Evolutionary conservation across 2,113 vertebrate species (phyloP), one percentile per base, ranked within the genome.

Genomic region (Clinocottus analis): DNA sequence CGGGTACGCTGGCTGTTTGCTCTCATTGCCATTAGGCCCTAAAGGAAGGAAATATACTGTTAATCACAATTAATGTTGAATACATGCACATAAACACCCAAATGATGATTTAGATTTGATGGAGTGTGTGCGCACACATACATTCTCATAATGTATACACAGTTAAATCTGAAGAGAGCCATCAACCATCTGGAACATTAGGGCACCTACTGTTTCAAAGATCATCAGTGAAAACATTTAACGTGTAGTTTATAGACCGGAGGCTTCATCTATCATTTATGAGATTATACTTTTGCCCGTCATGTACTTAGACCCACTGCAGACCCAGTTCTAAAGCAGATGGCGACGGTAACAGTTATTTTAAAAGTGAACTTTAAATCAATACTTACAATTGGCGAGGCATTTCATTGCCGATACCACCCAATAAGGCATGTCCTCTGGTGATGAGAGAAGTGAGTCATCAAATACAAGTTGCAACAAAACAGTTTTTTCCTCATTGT

Each of bases 341-440:
- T 16, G 39, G 3, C 19, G 11, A 23, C 25, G 10, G 14, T 10
- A 58, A 58, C 2, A 13, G 41, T 21, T 8, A 58, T 16, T 11
- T 27, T 62, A 58, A 39, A 1, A 67, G 12, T 2, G 14, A 17
- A 7, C 19, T 45, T 12, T 51, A 56, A 27, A 33, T 25, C 1
- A 55, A 59, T 53, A 90, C 92, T 93, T 77, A 93, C 92, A 93
- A 29, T 91, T 92, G 45, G 92, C 91, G 0, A 93, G 90, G 51
- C 92, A 93, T 85, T 89, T 93, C 92, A 93, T 93, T 43, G 92
- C 92, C 27, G 92, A 91, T 11, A 90, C 63, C 59, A 93, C 92
- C 92, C 92, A 92, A 45, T 93, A 90, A 0, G 92, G 92, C 85
- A 93, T 91, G 74, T 93, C 92, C 74, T 93, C 92, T 93, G 75